Base-by-base conservation (phyloP, 2,888 invertebrate genomes). In the Hololepta plana region DNA sequence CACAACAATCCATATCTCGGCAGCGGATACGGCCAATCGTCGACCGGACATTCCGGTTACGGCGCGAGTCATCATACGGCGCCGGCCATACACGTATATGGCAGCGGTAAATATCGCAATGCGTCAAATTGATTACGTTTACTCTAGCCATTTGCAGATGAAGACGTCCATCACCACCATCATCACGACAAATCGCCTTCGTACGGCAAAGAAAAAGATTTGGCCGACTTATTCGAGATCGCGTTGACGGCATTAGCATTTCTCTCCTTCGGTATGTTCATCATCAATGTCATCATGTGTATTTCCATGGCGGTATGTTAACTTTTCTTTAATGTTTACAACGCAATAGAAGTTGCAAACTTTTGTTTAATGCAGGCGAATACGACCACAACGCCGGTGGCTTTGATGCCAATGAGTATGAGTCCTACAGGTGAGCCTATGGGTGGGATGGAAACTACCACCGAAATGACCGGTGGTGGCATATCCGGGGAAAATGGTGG, bases 171-270 rank as follows among this genome's bases (percentile, higher is more conserved):
- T 20, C 29, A 33, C 9, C 30, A 32, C 14, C 26, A 32, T 6
- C 32, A 31, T 21, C 38, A 46, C 24, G 41, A 42, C n/a, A 36
- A 44, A 27, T 40, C 47, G 1, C 47, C 53, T 15, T 52, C 51
- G 32, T 44, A 49, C 31, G 23, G 64, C 60, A 47, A 68, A 32
- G 69, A 72, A 5, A 58, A 81, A 12, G 67, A 70, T 1, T 47
- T 81, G 12, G 65, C 65, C 6, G 75, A 82, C 38, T 62, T 84
- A 19, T 77, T 80, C 39, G 81, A 84, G 32, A 70, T 82, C 32
- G 79, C 80, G 0, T 57, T 82, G 12, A 82, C 82, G 1, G 80
- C 80, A 1, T 60, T 84, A 17, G 82, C 82, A 0, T 82, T 76
- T 43, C 49, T 82, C 6, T 75, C 81, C 0, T 84, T 84, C 40